phyloP scores from a whole-genome alignment of 37 sponge, comb jelly and placozoan species.

The Mnemiopsis leidyi region DNA sequence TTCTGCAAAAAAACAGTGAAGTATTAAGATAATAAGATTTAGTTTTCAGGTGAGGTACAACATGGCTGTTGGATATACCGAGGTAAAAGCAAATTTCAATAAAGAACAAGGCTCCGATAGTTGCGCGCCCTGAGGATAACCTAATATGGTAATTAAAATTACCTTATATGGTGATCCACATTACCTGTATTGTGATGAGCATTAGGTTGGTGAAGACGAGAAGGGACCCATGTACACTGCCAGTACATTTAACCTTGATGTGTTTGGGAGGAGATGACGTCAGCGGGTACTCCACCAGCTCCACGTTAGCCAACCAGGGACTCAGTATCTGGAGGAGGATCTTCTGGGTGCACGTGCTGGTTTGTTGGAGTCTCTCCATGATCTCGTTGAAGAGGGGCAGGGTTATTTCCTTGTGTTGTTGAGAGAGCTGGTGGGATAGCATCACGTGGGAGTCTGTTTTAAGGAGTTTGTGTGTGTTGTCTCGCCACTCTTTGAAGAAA shows the following conservation, averaged over 20 bases:
- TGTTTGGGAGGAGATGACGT: not conserved
- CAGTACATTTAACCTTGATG: not conserved
- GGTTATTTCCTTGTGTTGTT: constrained; percentile 26
- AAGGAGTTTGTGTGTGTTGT: constrained; percentile 42
- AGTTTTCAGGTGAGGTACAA: no score
- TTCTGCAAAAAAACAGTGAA: no score
- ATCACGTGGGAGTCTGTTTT: constrained; percentile 43
- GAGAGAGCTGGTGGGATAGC: constrained; percentile 37
- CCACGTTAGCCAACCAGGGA: not conserved
- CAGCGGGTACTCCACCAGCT: constrained; percentile 15
- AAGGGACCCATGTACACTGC: constrained; percentile 13
- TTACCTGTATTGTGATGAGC: constrained; percentile 21
- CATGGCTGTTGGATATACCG: no score
- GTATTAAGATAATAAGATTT: no score
- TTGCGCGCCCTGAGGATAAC: no score
- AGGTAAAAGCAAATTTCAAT: no score
- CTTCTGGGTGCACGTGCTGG: not conserved
- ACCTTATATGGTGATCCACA: no score
- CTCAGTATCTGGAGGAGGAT: constrained; percentile 23
- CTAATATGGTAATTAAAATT: no score
- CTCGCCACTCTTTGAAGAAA: constrained; percentile 52
- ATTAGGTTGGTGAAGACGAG: not conserved
- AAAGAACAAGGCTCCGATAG: no score
- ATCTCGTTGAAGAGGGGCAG: constrained; percentile 1
- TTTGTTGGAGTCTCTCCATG: constrained; percentile 9